Conservation (phyloP, 1,140 invertebrate species). For the Aphelinus certus region DNA sequence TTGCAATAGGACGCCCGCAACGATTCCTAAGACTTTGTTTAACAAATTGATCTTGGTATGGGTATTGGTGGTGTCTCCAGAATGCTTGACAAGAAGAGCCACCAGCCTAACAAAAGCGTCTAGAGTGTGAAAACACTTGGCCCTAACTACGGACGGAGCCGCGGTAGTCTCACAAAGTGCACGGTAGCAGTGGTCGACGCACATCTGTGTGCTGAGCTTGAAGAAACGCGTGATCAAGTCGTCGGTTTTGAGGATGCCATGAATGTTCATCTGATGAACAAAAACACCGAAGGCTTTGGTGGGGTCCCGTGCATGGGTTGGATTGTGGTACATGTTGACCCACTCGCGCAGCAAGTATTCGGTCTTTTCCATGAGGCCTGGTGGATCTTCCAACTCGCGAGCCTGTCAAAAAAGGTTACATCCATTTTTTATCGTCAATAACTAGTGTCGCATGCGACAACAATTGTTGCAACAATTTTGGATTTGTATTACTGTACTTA, state of each 20-base stretch:
- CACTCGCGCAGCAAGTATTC: slow-evolving; percentile 94
- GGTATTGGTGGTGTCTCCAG: slow-evolving; percentile 86
- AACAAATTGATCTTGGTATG: slow-evolving; percentile 96
- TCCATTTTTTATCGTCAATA: slow-evolving; percentile 11
- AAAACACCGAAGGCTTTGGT: slow-evolving; percentile 94
- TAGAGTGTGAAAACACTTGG: slow-evolving; percentile 95
- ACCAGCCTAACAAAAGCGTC: slow-evolving; percentile 96
- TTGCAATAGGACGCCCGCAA: slow-evolving; percentile 92
- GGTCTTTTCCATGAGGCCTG: slow-evolving; percentile 93
- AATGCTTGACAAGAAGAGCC: slow-evolving; percentile 95
- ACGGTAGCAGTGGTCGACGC: slow-evolving; percentile 93
- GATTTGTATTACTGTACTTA: slow-evolving; percentile 53
- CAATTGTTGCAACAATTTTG: too few relatives aligned
- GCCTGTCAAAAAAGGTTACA: slow-evolving; percentile 66
- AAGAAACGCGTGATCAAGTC: slow-evolving; percentile 98
- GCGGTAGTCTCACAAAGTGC: slow-evolving; percentile 70
- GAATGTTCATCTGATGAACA: slow-evolving; percentile 95
- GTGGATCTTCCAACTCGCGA: slow-evolving; percentile 92
- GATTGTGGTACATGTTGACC: slow-evolving; percentile 89
- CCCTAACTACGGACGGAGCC: slow-evolving; percentile 71
- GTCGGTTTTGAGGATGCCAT: slow-evolving; percentile 96
- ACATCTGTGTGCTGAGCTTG: slow-evolving; percentile 95
- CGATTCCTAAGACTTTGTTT: slow-evolving; percentile 94
- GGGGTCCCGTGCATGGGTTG: slow-evolving; percentile 83
- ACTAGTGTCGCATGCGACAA: too few relatives aligned